Conservation (phyloP, 1,140 invertebrate species). For the Diuraphis noxia region DNA sequence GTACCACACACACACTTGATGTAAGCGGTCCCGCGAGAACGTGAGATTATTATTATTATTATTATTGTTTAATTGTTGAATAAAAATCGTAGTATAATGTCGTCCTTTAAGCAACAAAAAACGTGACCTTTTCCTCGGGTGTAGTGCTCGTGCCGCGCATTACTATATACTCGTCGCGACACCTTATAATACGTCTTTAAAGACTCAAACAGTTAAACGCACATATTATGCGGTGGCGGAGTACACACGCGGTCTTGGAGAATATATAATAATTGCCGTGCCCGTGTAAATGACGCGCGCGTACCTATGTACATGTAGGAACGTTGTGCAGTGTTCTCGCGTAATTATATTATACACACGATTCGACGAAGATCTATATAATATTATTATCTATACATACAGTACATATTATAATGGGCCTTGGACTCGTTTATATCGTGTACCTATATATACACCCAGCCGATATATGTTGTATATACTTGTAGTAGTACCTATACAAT, state of each 20-base stretch:
- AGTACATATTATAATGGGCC: background rate
- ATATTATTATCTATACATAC: background rate
- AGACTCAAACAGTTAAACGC: background rate
- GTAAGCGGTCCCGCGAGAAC: background rate
- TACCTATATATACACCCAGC: background rate
- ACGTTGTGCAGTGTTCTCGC: background rate
- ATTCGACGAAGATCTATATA: background rate
- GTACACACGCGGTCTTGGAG: background rate
- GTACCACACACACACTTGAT: background rate
- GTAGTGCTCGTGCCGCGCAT: background rate
- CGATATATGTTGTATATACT: background rate
- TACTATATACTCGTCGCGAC: background rate
- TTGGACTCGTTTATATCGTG: background rate
- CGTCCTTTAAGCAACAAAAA: background rate
- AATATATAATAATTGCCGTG: conserved; percentile 2
- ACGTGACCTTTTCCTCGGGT: background rate
- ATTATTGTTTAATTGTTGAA: background rate
- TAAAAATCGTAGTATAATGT: background rate
- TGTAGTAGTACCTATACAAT: no score
- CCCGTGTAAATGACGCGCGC: background rate
- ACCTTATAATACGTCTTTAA: background rate
- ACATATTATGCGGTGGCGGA: background rate
- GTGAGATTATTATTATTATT: background rate
- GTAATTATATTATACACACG: background rate
- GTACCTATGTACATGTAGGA: background rate